phyloP scores from a whole-genome alignment of 2,888 invertebrate species.

The Proisotoma minuta region DNA sequence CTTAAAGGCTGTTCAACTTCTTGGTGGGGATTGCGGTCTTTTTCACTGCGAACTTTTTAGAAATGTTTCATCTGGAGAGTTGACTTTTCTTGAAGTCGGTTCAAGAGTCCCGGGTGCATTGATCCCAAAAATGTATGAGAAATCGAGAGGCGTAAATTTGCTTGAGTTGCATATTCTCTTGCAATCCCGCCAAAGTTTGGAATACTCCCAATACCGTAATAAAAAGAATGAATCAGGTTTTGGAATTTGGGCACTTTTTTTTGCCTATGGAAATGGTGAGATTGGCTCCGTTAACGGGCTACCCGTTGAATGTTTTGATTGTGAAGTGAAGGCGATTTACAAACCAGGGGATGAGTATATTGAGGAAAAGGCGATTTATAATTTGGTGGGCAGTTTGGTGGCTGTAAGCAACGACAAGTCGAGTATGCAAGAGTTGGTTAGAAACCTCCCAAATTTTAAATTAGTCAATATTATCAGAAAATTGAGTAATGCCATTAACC shows the following conservation, averaged over 20 bases:
- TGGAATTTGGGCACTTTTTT: neutral
- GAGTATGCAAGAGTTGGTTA: no score
- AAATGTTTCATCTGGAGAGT: neutral
- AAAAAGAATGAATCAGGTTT: neutral
- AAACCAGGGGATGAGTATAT: neutral
- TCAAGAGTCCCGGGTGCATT: constrained; percentile 2
- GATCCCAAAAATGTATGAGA: constrained; percentile 7
- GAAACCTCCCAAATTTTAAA: no score
- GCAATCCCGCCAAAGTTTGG: neutral
- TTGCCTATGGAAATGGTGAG: neutral
- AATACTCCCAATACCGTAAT: neutral
- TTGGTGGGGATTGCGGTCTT: neutral
- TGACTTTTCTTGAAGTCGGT: constrained; percentile 7
- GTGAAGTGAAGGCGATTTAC: neutral
- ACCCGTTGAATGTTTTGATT: neutral
- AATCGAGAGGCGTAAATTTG: neutral
- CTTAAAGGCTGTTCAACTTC: neutral
- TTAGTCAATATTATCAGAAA: no score
- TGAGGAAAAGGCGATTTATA: constrained; percentile 1
- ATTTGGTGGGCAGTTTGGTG: neutral
- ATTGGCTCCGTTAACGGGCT: neutral
- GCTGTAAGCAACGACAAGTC: neutral
- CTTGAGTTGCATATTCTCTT: neutral
- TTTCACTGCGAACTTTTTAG: constrained; percentile 9
- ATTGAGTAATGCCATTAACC: no score